Conservation (phyloP, 1,140 invertebrate species). For the Meteorus sp. region DNA sequence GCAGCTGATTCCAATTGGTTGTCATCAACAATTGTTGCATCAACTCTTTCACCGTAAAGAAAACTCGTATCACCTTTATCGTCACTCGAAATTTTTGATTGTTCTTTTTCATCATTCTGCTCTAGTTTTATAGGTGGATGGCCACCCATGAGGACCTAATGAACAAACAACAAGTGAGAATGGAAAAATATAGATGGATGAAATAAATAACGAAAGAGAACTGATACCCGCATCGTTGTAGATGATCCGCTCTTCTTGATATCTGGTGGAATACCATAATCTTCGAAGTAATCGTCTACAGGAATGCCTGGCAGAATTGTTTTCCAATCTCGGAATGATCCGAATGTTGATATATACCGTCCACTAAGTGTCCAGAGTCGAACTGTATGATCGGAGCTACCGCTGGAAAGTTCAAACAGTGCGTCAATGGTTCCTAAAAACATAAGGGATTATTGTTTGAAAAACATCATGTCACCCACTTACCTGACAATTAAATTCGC, state of each 20-base stretch:
- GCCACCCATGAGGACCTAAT: slow-evolving; percentile 39
- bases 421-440: too few relatives aligned
- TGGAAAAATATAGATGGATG: background rate
- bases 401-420: slow-evolving; percentile 58
- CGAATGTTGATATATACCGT: slow-evolving; percentile 70
- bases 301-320: slow-evolving; percentile 56
- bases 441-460: too few relatives aligned
- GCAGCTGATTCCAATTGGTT: slow-evolving; percentile 46
- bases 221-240: slow-evolving; percentile 61
- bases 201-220: slow-evolving; percentile 4
- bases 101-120: slow-evolving; percentile 21
- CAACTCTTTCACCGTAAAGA: slow-evolving; percentile 54
- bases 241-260: slow-evolving; percentile 67
- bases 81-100: too few relatives aligned
- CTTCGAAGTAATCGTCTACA: slow-evolving; percentile 40
- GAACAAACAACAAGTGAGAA: background rate
- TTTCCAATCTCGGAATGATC: slow-evolving; percentile 65
- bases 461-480: too few relatives aligned
- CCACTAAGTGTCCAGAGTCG: slow-evolving; percentile 71
- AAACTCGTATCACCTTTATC: slow-evolving; percentile 31
- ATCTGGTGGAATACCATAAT: slow-evolving; percentile 65
- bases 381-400: slow-evolving; percentile 72
- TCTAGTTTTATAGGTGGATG: slow-evolving; percentile 11
- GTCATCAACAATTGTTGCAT: slow-evolving; percentile 56
- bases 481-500: slow-evolving; percentile 66